Base-by-base conservation (phyloP, 2,888 invertebrate genomes). In the Brachyopa scutellaris region DNA sequence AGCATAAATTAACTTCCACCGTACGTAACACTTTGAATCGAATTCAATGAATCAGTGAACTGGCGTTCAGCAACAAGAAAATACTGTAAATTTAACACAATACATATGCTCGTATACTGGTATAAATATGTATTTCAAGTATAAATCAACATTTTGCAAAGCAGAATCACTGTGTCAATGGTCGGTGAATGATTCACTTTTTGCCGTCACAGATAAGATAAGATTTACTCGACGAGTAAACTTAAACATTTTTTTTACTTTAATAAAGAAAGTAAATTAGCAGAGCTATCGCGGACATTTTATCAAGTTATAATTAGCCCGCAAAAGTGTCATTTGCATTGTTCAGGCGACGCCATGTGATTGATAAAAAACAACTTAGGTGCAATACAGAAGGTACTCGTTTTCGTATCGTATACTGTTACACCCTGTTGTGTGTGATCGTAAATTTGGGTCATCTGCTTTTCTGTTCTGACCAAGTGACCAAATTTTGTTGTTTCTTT, bases 141-240 rank as follows among this genome's bases (percentile, higher is more conserved):
- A n/a, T 29, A 29, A 4, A 9, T 33, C 7, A 33, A 1, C n/a
- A 57, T 47, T 47, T 47, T 61, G 21, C 45, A 23, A 61, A 45
- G 4, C 31, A n/a, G 13, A 47, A 3, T 26, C 53, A 26, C 53
- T 29, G 1, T 31, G 59, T 31, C 19, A 59, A 31, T 23, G n/a
- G 19, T 13, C 5, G n/a, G 4, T 2, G n/a, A 26, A 15, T 62
- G 62, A 62, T 23, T 62, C 62, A 62, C 36, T 15, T n/a, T n/a
- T n/a, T n/a, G n/a, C 2, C 13, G 31, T 7, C 47, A 23, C 62
- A 21, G 62, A 62, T 62, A 62, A 62, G 62, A 62, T 62, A 47
- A 47, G 21, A 47, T 36, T 36, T 11, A 21, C 13, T 45, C n/a
- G n/a, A n/a, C 45, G 17, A 31, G 33, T 33, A 33, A 47, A 13